Percentiles rank a stretch among this genome's conserved stretches.
Conservation (phyloP, 1,140 invertebrate species). For the Augochlora pura region DNA sequence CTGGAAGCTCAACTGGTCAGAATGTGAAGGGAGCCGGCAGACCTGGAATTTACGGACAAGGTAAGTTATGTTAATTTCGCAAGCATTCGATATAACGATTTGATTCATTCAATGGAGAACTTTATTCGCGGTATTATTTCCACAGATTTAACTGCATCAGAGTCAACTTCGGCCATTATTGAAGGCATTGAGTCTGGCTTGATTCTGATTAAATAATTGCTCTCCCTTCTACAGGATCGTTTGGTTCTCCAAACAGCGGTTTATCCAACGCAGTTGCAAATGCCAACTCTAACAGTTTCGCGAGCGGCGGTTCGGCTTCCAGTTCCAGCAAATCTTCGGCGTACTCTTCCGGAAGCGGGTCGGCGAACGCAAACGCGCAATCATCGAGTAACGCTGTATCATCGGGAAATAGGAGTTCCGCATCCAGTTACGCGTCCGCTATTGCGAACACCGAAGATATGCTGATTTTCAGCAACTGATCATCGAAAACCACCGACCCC, state of each 20-base stretch:
- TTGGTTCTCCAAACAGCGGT: too few species aligned
- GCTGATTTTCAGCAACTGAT: constrained; percentile 66
- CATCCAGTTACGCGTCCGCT: constrained; percentile 58
- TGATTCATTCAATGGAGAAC: too few species aligned
- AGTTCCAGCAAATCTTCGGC: constrained; percentile 46
- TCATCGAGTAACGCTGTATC: constrained; percentile 32
- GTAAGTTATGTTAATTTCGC: not conserved
- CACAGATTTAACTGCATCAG: constrained; percentile 21
- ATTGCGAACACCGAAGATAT: constrained; percentile 52
- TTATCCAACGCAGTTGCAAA: constrained; percentile 26
- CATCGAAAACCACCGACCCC: too few species aligned
- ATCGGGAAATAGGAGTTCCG: constrained; percentile 53
- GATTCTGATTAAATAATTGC: constrained; percentile 60
- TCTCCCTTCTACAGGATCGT: constrained; percentile 32
- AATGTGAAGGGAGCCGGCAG: constrained; percentile 15
- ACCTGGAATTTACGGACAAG: constrained; percentile 8
- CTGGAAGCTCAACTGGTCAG: too few species aligned
- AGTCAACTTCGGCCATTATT: constrained; percentile 24
- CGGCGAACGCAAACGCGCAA: constrained; percentile 56
- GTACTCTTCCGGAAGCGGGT: constrained; percentile 5
- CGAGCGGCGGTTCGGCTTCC: constrained; percentile 35
- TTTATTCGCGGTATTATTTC: constrained; percentile 21
- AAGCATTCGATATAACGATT: too few species aligned
- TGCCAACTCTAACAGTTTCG: constrained; percentile 26
- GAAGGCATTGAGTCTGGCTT: constrained; percentile 27